These are phyloP conservation scores for Ridgeia piscesae DNA, from an alignment of 1,140 invertebrate species.

Conservation along the genomic window DNA sequence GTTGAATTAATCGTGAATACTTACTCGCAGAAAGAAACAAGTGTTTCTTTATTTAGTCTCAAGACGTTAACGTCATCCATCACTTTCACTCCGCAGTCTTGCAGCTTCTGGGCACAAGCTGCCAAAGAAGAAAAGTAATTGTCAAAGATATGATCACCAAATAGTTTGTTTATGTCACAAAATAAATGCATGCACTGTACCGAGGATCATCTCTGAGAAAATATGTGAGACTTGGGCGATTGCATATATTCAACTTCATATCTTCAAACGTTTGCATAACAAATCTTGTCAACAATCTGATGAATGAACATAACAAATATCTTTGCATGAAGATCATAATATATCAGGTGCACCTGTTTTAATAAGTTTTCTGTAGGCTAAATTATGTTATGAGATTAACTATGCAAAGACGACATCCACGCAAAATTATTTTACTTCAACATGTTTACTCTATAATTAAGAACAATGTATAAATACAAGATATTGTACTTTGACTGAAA, in stretches of 20 bases:
- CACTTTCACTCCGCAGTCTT: not conserved
- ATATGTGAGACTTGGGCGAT: no score
- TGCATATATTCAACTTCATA: no score
- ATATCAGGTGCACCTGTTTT: no score
- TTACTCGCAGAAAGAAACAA: not conserved
- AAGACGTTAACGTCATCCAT: not conserved
- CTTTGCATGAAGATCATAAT: no score
- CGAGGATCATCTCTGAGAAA: no score
- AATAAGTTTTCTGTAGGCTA: not conserved
- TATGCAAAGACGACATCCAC: not conserved
- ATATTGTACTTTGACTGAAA: not conserved
- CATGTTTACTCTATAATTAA: not conserved
- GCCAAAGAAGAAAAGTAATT: not conserved
- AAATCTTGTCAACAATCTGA: no score
- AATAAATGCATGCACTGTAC: no score
- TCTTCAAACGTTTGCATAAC: no score
- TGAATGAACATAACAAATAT: no score
- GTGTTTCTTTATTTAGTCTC: not conserved
- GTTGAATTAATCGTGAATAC: not conserved
- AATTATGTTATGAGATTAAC: not conserved
- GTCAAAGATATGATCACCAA: not conserved
- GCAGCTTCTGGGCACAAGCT: not conserved
- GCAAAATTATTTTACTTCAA: not conserved
- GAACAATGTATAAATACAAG: no score
- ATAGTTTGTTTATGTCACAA: no score